Evolutionary conservation across 2,113 vertebrate species (phyloP).

Genomic region (Myotis lucifugus): DNA sequence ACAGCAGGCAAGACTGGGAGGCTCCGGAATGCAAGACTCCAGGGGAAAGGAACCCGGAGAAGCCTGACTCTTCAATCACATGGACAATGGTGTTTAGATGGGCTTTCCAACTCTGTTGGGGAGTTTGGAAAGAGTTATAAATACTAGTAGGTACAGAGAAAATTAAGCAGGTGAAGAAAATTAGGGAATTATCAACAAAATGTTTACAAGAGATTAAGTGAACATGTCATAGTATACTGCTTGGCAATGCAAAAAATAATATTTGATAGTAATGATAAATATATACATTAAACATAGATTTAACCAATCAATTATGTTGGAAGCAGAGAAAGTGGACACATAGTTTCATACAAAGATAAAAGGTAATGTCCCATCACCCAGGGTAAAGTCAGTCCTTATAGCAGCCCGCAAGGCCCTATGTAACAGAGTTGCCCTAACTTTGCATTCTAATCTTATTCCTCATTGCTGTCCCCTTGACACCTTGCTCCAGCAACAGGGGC

Average conservation of each 20-base stretch:
- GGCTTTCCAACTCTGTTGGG: neutral
- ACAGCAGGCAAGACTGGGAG: neutral
- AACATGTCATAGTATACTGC: neutral
- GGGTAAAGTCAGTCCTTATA: neutral
- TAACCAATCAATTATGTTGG: neutral
- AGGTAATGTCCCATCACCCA: neutral
- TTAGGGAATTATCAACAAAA: conserved; percentile 15
- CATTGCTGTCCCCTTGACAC: fast-evolving
- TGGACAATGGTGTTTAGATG: neutral
- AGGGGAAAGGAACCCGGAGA: too few species aligned
- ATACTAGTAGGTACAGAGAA: neutral
- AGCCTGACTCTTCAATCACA: neutral
- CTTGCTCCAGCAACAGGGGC: neutral
- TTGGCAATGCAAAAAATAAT: neutral
- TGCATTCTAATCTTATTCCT: neutral
- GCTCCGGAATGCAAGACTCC: neutral
- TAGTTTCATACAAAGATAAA: neutral
- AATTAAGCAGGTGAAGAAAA: conserved; percentile 55
- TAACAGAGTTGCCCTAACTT: too few species aligned
- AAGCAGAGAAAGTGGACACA: neutral
- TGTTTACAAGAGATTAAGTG: conserved; percentile 13
- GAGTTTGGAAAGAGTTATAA: neutral
- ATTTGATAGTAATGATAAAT: neutral
- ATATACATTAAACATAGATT: neutral
- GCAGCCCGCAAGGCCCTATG: neutral